These are phyloP conservation scores for Dipodomys stephensi DNA, from an alignment of 2,113 vertebrate species.

Conservation along the genomic window DNA sequence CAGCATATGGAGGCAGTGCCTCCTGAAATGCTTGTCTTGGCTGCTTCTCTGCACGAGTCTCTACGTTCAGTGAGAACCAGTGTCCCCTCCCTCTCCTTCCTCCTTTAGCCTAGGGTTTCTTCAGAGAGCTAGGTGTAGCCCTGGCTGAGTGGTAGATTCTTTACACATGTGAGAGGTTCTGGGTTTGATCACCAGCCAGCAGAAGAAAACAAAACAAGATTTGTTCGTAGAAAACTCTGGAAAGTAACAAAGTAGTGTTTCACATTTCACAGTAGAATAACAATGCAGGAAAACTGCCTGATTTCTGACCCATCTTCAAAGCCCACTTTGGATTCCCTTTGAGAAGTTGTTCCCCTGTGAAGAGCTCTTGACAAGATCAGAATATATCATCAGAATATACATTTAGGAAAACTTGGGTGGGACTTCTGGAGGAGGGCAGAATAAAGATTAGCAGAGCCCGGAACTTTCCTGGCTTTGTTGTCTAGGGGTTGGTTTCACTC, in stretches of 20 bases:
- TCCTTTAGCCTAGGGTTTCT: background rate
- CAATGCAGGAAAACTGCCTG: background rate
- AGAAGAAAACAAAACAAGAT: background rate
- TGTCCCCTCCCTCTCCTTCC: no score
- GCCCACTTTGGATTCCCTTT: background rate
- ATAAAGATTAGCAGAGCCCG: background rate
- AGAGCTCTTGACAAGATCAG: background rate
- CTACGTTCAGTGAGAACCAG: no score
- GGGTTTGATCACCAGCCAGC: background rate
- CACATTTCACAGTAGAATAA: constrained; percentile 12
- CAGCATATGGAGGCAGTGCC: background rate
- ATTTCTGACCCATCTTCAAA: background rate
- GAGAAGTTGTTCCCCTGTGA: background rate
- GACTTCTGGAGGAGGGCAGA: no score
- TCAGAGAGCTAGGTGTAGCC: background rate
- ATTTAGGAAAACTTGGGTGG: background rate
- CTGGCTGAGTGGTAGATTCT: no score
- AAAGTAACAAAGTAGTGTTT: constrained; percentile 59
- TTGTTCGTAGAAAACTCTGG: constrained; percentile 28
- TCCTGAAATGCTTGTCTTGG: background rate
- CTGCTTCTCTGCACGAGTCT: no score
- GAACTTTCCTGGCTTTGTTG: background rate
- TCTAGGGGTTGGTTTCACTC: background rate
- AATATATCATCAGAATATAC: background rate
- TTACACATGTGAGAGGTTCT: background rate